Evolutionary conservation across 2,797 vertebrate species (phyloP).

Genomic region (Sebastes variabilis): DNA sequence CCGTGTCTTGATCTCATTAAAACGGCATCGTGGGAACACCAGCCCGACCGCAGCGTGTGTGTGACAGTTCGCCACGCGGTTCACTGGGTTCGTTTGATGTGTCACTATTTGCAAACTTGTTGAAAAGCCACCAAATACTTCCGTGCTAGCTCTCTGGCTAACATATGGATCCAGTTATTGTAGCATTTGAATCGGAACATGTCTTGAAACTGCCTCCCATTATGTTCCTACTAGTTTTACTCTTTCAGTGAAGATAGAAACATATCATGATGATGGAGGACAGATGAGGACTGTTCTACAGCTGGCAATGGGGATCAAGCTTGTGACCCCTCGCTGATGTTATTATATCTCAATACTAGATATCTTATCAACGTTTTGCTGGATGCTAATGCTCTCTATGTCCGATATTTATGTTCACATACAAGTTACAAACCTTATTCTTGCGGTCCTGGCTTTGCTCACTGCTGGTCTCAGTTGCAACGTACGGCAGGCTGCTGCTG

Average conservation of each 20-base stretch:
- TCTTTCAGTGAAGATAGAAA: conserved; percentile 5
- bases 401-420: background rate
- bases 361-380: background rate
- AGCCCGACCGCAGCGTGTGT: conserved; percentile 20
- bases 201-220: background rate
- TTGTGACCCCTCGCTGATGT: background rate
- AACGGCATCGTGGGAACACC: conserved; percentile 31
- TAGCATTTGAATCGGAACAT: background rate
- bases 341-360: background rate
- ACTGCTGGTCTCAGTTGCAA: conserved; percentile 77
- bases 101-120: conserved; percentile 39
- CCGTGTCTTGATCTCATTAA: conserved; percentile 47
- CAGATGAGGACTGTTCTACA: background rate
- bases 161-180: conserved; percentile 48
- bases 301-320: background rate
- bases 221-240: conserved; percentile 12
- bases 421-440: conserved; percentile 82
- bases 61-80: conserved; percentile 26
- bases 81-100: conserved; percentile 46
- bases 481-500: conserved; percentile 84
- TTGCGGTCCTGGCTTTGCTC: conserved; percentile 88
- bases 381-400: background rate
- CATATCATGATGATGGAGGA: background rate
- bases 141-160: background rate
- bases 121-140: conserved; percentile 41